Percentiles rank a stretch among this genome's conserved stretches.
Evolutionary conservation across 92 coral and sea anemone species (phyloP).

Genomic region (Epizoanthus stellaris): DNA sequence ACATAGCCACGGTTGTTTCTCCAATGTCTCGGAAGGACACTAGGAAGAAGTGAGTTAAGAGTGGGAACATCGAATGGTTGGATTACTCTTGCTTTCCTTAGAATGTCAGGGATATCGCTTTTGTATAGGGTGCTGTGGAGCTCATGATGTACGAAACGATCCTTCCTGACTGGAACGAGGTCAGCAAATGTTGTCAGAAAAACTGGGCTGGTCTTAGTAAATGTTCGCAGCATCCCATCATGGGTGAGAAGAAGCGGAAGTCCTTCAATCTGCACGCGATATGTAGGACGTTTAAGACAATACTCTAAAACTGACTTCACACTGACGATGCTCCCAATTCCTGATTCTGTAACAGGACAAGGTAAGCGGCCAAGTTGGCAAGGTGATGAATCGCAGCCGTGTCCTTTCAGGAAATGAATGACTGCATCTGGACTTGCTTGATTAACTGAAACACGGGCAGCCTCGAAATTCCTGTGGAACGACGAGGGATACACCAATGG

Average conservation of each 20-base stretch:
- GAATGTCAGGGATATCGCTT: neutral
- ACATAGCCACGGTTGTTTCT: conserved; percentile 7
- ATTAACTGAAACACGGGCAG: conserved; percentile 8
- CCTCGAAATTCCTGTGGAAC: conserved; percentile 12
- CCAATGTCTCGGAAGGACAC: conserved; percentile 23
- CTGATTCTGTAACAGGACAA: conserved; percentile 11
- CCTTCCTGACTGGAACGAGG: conserved; percentile 37
- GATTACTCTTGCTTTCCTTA: neutral
- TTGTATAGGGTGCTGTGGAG: neutral
- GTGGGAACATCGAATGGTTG: neutral
- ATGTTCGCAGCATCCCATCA: conserved; percentile 31
- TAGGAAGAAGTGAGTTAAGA: conserved; percentile 8
- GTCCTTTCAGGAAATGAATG: conserved; percentile 11
- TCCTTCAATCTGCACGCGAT: conserved; percentile 27
- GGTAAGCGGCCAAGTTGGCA: neutral
- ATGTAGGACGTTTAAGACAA: conserved; percentile 31
- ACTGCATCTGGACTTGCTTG: conserved; percentile 5
- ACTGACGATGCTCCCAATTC: neutral
- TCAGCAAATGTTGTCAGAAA: conserved; percentile 42
- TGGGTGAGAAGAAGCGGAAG: conserved; percentile 49
- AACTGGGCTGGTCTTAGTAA: conserved; percentile 29
- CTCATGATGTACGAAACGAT: conserved; percentile 37
- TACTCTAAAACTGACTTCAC: conserved; percentile 25
- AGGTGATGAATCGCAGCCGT: neutral
- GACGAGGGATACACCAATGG: neutral